Conservation (phyloP, 2,888 invertebrate genomes). For the Nephrotoma guestfalica region DNA sequence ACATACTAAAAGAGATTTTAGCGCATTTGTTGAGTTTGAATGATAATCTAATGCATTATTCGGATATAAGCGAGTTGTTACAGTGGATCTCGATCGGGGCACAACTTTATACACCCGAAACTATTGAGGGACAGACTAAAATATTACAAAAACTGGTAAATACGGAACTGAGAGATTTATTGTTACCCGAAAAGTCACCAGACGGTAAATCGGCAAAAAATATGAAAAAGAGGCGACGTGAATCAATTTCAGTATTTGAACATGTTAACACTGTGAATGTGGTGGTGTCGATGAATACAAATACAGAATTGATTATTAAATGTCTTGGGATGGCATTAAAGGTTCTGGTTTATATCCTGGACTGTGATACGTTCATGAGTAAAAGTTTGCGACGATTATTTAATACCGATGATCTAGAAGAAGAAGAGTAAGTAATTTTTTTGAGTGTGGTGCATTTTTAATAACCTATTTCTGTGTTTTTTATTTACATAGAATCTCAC, state of each 20-base stretch:
- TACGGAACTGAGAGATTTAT: not conserved
- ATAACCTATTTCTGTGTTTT: not conserved
- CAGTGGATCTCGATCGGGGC: constrained; percentile 24
- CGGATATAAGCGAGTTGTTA: constrained; percentile 23
- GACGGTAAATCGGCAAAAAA: not conserved
- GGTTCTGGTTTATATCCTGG: not conserved
- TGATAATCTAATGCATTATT: constrained; percentile 13
- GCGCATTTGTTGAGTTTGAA: constrained; percentile 12
- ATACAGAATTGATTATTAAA: constrained; percentile 20
- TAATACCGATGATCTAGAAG: not conserved
- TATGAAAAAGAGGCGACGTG: constrained; percentile 16
- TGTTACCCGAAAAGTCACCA: not conserved
- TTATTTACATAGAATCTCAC: constrained; percentile 10
- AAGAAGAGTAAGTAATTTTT: not conserved
- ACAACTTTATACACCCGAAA: constrained; percentile 19
- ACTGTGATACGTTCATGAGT: no score
- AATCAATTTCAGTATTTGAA: constrained; percentile 29
- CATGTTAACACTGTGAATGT: constrained; percentile 14
- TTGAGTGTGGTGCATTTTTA: not conserved
- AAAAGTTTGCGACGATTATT: not conserved
- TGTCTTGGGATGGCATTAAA: constrained; percentile 24
- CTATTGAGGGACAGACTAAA: constrained; percentile 12
- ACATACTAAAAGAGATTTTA: not conserved
- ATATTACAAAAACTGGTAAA: not conserved
- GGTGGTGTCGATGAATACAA: constrained; percentile 14